Evolutionary conservation across 1,140 invertebrate genomes (phyloP).

Genomic region (Xylocopa sonorina): DNA sequence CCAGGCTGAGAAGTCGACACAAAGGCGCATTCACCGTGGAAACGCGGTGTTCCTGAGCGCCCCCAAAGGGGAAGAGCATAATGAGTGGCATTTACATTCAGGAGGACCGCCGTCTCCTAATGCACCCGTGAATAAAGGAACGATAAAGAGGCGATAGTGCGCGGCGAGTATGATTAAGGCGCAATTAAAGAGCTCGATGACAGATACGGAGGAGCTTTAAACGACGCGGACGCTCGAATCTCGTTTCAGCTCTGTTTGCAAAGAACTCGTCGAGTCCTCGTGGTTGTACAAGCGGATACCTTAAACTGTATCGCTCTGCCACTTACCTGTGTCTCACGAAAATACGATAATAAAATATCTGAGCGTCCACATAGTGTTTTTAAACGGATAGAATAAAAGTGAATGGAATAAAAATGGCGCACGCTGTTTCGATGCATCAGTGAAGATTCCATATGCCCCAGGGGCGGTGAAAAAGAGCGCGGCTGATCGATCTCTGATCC

Average conservation of each 20-base stretch:
- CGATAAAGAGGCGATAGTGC: slow-evolving; percentile 1
- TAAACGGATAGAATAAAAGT: no score
- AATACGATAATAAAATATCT: no score
- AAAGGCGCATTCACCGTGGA: slow-evolving; percentile 39
- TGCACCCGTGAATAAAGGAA: slow-evolving; percentile 2
- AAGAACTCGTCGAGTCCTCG: neutral
- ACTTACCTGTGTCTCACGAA: no score
- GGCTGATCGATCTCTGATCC: slow-evolving; percentile 22
- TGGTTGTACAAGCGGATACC: neutral
- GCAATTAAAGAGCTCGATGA: neutral
- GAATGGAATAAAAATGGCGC: no score
- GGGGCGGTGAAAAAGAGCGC: neutral
- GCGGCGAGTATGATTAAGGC: neutral
- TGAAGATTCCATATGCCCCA: neutral
- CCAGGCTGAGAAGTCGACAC: slow-evolving; percentile 38
- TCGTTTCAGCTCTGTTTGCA: no score
- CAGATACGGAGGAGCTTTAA: neutral
- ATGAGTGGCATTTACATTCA: slow-evolving; percentile 34
- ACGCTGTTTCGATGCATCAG: neutral
- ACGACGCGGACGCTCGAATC: neutral
- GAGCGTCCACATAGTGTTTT: no score
- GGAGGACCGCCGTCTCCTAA: neutral
- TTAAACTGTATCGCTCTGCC: no score
- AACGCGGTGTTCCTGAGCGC: slow-evolving; percentile 10
- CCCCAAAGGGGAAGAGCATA: slow-evolving; percentile 15